Evolutionary conservation across 2,113 vertebrate genomes (phyloP), one percentile per base, ranked within the genome.

Genomic region (Hyperopisus bebe): DNA sequence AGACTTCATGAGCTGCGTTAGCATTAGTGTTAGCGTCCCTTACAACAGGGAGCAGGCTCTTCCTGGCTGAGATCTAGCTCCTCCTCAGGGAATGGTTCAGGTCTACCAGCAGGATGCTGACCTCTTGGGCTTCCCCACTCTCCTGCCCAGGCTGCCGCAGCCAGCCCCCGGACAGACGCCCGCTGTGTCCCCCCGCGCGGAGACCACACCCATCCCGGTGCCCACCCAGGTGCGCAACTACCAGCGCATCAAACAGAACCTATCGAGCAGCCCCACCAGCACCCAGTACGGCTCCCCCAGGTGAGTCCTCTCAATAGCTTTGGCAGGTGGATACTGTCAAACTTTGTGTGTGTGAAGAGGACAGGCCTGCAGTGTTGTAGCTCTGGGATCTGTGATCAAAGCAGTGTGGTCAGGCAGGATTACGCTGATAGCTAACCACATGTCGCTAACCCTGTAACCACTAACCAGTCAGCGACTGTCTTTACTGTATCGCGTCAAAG

Each of bases 201-300:
- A 99, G 92, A 98, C 98, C 0, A 97, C 96, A 0, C 98, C 98
- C 0, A 98, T 99, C 93, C 98, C 98, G 0, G 98, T 99, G 87
- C 98, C 98, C 88, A 99, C 98, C 1, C 98, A 99, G 94, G 96
- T 99, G 1, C 97, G 97, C 89, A 99, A 99, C 94, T 99, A 99
- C 90, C 98, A 99, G 93, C 97, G 98, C 90, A 98, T 99, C 83
- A 98, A 99, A 44, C 98, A 99, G 95, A 97, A 99, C 92, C 97
- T 99, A 15, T 97, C 96, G 89, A 97, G 97, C 90, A 97, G 97
- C 91, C 96, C 97, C 90, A 3, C 94, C 46, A 93, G 96, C 88
- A 96, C 97, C 5, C 94, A 96, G 21, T 97, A 97, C 86, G 96
- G 96, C 89, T 98, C 98, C 35, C 98, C 98, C 87, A 98, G 98